These are phyloP conservation scores for Aphidius colemani DNA, from an alignment of 2,888 invertebrate species.

Conservation along the genomic window DNA sequence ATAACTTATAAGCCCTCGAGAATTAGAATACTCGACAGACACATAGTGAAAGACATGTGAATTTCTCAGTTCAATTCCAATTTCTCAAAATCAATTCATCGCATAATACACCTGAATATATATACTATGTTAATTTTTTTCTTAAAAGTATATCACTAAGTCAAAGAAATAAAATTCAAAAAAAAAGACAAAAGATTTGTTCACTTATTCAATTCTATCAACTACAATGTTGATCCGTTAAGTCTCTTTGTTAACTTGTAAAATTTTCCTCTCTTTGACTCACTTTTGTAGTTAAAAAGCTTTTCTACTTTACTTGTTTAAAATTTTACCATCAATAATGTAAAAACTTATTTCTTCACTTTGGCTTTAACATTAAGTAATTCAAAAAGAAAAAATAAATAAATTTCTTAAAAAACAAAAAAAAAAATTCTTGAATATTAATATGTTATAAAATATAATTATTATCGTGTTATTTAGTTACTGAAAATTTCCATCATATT, in stretches of 20 bases:
- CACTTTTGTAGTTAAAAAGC: no score
- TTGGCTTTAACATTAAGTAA: no score
- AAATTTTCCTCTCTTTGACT: conserved; percentile 17
- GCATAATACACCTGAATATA: conserved; percentile 25
- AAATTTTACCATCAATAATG: no score
- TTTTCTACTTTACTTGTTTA: no score
- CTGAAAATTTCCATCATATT: no score
- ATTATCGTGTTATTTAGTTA: no score
- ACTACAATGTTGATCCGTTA: neutral
- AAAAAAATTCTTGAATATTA: no score
- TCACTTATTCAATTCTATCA: neutral
- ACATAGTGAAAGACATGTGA: conserved; percentile 2
- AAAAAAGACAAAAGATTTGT: conserved; percentile 20
- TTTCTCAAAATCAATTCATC: conserved; percentile 51
- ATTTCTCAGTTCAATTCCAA: conserved; percentile 43
- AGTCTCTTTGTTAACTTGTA: conserved; percentile 26
- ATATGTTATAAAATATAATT: no score
- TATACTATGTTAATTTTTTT: neutral
- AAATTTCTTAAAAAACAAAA: no score
- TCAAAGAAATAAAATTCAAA: conserved; percentile 6
- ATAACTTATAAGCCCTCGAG: no score
- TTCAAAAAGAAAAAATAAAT: no score
- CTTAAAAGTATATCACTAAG: neutral
- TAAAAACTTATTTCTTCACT: no score
- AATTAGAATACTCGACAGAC: neutral